Conservation (phyloP, 1,140 invertebrate genomes). For the Cotesia typhae region DNA sequence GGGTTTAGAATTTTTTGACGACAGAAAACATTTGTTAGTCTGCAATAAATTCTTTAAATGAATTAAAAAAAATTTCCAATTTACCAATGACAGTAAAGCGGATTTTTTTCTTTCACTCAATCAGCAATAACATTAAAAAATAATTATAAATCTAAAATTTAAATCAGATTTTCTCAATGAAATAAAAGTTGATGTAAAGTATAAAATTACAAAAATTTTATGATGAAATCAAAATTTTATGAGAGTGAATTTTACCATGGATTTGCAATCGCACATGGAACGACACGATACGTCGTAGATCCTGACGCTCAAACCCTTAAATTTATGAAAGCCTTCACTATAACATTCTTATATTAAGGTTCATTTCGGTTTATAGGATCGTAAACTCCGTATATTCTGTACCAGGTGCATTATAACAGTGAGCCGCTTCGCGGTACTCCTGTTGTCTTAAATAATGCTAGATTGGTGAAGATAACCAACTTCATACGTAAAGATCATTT, state of each 20-base stretch:
- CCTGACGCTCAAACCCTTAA: conserved; percentile 35
- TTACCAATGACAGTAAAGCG: no score
- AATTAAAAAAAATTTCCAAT: no score
- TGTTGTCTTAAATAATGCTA: conserved; percentile 36
- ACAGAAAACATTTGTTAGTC: no score
- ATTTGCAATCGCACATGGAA: not conserved
- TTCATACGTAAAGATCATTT: conserved; percentile 7
- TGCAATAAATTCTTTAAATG: no score
- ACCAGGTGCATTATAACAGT: conserved; percentile 51
- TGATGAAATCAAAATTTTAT: conserved; percentile 21
- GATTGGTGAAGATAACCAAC: conserved; percentile 5
- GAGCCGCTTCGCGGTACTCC: conserved; percentile 27
- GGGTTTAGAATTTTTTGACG: no score
- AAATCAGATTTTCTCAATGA: no score
- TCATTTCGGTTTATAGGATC: conserved; percentile 55
- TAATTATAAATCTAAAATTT: not conserved
- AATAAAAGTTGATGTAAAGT: no score
- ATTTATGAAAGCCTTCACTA: conserved; percentile 55
- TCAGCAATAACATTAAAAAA: not conserved
- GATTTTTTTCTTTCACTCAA: no score
- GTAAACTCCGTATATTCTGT: conserved; percentile 49
- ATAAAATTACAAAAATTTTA: conserved; percentile 19
- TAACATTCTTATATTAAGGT: conserved; percentile 58
- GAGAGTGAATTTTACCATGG: not conserved
- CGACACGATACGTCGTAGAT: conserved; percentile 1